Conservation (phyloP, 2,113 vertebrate genomes). For the Toxotes chatareus region DNA sequence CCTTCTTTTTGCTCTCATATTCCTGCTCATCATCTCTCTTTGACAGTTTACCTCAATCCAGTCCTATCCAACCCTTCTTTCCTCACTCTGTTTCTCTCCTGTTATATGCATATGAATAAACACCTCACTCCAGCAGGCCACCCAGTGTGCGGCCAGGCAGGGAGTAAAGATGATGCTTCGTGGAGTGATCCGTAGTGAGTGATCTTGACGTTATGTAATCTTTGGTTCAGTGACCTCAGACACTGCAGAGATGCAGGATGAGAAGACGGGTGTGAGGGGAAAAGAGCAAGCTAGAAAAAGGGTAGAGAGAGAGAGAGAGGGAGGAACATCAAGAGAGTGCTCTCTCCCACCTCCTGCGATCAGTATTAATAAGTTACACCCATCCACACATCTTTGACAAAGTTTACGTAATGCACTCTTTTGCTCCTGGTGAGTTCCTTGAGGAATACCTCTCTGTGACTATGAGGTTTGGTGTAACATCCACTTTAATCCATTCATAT, state of each 20-base stretch:
- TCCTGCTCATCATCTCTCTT: neutral
- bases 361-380: conserved; percentile 46
- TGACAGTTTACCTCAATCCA: neutral
- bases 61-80: neutral
- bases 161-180: conserved; percentile 38
- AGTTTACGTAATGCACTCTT: conserved; percentile 21
- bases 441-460: neutral
- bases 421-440: conserved; percentile 11
- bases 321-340: conserved; percentile 7
- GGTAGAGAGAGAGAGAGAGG: neutral
- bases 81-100: neutral
- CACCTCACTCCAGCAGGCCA: conserved; percentile 13
- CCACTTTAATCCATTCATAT: neutral
- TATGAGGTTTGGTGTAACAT: neutral
- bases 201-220: conserved; percentile 65
- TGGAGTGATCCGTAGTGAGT: conserved; percentile 53
- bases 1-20: neutral
- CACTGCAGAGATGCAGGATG: conserved; percentile 53
- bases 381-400: neutral
- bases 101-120: conserved; percentile 11
- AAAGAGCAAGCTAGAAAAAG: accelerated
- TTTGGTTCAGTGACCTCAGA: conserved; percentile 65
- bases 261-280: conserved; percentile 13
- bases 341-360: conserved; percentile 27
- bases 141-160: conserved; percentile 28